Evolutionary conservation across 2,888 invertebrate species (phyloP).

Genomic region (Schizaphis graminum): DNA sequence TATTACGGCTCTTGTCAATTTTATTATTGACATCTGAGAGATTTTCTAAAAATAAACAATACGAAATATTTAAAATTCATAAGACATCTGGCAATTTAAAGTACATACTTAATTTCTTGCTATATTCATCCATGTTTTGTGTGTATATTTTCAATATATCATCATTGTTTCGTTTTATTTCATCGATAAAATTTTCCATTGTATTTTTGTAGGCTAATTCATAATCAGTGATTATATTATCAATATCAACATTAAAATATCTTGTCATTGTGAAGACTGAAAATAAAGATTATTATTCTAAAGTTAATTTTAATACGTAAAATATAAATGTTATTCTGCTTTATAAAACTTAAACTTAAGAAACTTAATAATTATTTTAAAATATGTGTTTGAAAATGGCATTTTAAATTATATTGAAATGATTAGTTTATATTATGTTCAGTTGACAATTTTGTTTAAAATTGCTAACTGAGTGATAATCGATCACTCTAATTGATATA

Average conservation of each 20-base stretch:
- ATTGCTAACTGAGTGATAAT: background rate
- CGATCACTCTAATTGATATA: background rate
- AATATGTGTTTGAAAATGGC: background rate
- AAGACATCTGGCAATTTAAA: background rate
- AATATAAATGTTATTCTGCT: background rate
- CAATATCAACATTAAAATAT: constrained; percentile 21
- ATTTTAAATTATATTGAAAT: background rate
- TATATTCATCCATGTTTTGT: constrained; percentile 10
- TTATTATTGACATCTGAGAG: background rate
- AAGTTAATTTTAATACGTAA: background rate
- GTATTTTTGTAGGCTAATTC: background rate
- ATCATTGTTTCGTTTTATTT: background rate
- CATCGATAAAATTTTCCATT: background rate
- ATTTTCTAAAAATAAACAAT: background rate
- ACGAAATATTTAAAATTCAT: background rate
- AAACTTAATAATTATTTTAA: background rate
- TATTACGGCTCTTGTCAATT: background rate
- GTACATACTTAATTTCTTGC: background rate
- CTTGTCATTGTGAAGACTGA: constrained; percentile 24
- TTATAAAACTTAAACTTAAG: background rate
- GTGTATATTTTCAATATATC: background rate
- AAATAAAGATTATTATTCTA: background rate
- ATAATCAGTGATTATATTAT: background rate
- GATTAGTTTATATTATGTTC: background rate
- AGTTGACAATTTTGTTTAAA: background rate